Evolutionary conservation across 2,113 vertebrate species (phyloP), one percentile per base, ranked within the genome.

Genomic region (Apaloderma vittatum): DNA sequence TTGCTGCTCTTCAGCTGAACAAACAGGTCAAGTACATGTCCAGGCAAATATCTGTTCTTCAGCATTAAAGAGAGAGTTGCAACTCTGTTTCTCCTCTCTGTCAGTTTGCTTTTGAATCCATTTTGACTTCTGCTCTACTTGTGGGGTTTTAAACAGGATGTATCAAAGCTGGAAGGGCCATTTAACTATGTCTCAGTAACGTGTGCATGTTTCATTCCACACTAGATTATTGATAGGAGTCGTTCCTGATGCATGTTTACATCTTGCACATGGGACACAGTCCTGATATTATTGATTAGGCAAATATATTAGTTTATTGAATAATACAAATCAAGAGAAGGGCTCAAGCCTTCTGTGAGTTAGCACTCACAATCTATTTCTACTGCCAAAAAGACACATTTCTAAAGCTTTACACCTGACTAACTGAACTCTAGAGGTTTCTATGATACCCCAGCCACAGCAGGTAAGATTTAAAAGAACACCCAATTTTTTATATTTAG

Each of bases 141-240:
- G 6, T 11, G 46, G 7, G 70, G 30, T 43, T 15, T 54, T 54
- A 15, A 57, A 15, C 4, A 32, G 58, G 27, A 15, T 5, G 9
- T 12, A 30, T 8, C 21, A 32, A 30, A 78, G 30, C 34, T 79
- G 61, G 11, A 12, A 40, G 29, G 29, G 13, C 15, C 45, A 18
- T 5, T 37, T 82, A 67, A 30, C 46, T 13, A 0, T 1, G 2
- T 10, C 52, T n/a, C 46, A 46, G 82, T 1, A 12, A 29, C 0
- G 16, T 5, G 15, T 3, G 21, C 5, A 27, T 1, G 10, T 26
- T 30, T 49, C 36, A 12, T 13, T 29, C 49, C 29, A 26, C 46
- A 55, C 8, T 2, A 26, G 6, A 5, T 37, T 36, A 37, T 2
- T 15, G 66, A 8, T 9, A 73, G 30, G 15, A 79, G 40, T 16